Evolutionary conservation across 2,113 vertebrate species (phyloP), one percentile per base, ranked within the genome.

Genomic region (Coracopsis vasa): DNA sequence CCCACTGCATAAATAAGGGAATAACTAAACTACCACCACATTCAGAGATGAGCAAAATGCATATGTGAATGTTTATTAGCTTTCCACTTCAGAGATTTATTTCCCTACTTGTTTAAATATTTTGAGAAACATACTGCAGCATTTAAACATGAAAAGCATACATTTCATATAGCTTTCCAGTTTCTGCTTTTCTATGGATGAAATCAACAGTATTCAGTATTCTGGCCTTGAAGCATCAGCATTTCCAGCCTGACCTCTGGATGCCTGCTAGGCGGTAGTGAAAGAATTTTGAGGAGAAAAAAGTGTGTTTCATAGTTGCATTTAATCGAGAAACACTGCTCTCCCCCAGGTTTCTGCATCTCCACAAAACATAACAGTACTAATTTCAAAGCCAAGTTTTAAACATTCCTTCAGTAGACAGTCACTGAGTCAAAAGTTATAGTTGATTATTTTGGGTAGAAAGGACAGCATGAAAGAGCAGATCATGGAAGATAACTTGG

Each of bases 1-100:
- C 77, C 69, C 90, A 69, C 83, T 65, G 83, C 86, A 91, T 94
- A 96, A 96, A 93, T 94, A 95, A 94, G 21, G 25, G 92, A 93
- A 93, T 75, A 87, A 79, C 90, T 94, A 33, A 84, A 86, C 72
- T 84, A 69, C 90, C 42, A 66, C 27, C 56, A 28, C 51, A 85
- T 91, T 93, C 78, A 80, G 75, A 82, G 81, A 97, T 95, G 93
- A 88, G 90, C 90, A 97, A 85, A 97, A 97, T 77, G 78, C 86
- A 95, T 94, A 91, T 96, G 96, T 95, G 97, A 94, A 90, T 95
- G 94, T 95, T 97, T 97, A 97, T 97, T 97, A 96, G 93, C 92
- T 96, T 97, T 97, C 85, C 93, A 92, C 89, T 95, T 92, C 88
- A 92, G 93, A 97, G 96, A 98, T 98, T 98, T 97, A 97, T 98